A percentile compares a stretch with the other conserved stretches of the same genome.
phyloP scores from a whole-genome alignment of 2,888 invertebrate species.

The Drosophila paranaensis region DNA sequence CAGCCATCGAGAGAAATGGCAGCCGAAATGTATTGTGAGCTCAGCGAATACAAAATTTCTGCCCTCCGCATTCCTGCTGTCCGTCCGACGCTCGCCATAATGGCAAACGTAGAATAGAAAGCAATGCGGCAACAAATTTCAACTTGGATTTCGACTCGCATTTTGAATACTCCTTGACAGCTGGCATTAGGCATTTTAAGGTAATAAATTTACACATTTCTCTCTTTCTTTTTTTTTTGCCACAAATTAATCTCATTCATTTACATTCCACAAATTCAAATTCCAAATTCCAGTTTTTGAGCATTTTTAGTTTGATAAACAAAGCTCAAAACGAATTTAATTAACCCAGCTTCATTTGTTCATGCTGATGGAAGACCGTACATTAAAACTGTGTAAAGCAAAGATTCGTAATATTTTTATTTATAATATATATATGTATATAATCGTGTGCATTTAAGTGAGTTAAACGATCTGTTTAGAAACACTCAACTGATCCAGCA shows the following conservation, averaged over 20 bases:
- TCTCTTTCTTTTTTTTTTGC: too few relatives aligned
- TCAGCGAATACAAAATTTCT: conserved; percentile 44
- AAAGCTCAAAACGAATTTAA: not conserved
- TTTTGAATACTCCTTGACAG: not conserved
- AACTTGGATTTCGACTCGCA: not conserved
- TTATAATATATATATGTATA: too few relatives aligned
- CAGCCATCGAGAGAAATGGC: conserved; percentile 65
- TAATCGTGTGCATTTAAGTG: too few relatives aligned
- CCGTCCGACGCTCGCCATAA: conserved; percentile 27
- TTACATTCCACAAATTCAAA: not conserved
- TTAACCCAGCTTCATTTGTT: not conserved
- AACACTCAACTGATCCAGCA: too few relatives aligned
- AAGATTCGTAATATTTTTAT: too few relatives aligned
- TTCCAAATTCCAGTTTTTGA: not conserved
- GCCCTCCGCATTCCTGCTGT: conserved; percentile 27
- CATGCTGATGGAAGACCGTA: too few relatives aligned
- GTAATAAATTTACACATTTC: too few relatives aligned
- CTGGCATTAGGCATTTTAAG: not conserved
- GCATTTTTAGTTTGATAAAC: not conserved
- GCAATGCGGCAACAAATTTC: conserved; percentile 4
- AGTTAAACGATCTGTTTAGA: too few relatives aligned
- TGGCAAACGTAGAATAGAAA: conserved; percentile 7
- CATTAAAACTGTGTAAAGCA: too few relatives aligned
- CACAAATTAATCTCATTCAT: not conserved
- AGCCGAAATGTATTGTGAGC: conserved; percentile 66